Conservation (phyloP, 1,140 invertebrate species). For the Paraescarpia echinospica region DNA sequence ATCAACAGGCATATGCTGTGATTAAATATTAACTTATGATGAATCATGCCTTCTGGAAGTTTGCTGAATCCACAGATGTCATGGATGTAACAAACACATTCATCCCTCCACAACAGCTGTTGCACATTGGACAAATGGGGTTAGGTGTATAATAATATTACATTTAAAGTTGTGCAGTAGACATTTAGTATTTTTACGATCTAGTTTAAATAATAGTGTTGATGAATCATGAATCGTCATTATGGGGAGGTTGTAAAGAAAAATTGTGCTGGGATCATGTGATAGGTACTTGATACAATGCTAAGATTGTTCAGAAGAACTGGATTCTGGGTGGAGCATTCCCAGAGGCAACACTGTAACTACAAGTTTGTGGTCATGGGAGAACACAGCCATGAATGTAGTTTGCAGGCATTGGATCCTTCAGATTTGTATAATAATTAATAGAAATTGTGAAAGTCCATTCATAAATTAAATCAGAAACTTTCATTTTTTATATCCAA, state of each 20-base stretch:
- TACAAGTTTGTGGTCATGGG: neutral
- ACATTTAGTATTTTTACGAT: too few species aligned
- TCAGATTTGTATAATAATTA: too few species aligned
- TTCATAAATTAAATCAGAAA: neutral
- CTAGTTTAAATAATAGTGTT: neutral
- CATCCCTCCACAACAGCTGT: neutral
- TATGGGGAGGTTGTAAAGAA: neutral
- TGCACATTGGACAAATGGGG: neutral
- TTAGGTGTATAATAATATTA: neutral
- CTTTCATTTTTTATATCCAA: too few species aligned
- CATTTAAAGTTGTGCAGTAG: too few species aligned
- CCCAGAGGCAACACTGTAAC: neutral
- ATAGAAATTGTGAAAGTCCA: too few species aligned
- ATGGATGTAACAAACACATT: neutral
- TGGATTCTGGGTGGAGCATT: neutral
- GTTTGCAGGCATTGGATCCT: neutral
- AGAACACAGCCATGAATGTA: neutral
- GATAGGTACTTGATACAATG: neutral
- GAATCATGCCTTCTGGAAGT: neutral
- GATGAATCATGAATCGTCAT: neutral
- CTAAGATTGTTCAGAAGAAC: neutral
- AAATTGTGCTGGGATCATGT: neutral
- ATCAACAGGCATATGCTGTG: neutral
- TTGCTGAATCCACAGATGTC: neutral
- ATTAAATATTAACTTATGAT: neutral